A percentile compares a stretch with the other conserved stretches of the same genome.
phyloP scores from a whole-genome alignment of 2,797 vertebrate genomes.

The Acipenser oxyrinchus region DNA sequence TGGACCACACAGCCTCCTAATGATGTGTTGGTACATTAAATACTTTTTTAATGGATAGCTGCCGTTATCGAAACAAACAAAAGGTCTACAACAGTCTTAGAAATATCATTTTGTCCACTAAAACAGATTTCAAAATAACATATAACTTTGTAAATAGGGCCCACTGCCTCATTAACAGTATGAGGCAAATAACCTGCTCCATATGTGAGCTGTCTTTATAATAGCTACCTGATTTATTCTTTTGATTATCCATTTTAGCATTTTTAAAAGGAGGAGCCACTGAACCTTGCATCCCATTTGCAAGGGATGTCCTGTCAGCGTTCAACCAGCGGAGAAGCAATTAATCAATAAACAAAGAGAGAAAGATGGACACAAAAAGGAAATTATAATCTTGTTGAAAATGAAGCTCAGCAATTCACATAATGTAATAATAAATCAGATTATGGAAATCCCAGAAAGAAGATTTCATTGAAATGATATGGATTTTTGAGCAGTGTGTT shows the following conservation, averaged over 20 bases:
- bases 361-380: not conserved
- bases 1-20: no score
- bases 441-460: not conserved
- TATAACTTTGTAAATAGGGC: no score
- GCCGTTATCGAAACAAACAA: no score
- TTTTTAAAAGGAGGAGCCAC: not conserved
- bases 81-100: no score
- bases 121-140: no score
- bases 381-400: not conserved
- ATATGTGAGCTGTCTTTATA: not conserved
- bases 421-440: conserved; percentile 12
- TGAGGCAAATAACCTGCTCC: not conserved
- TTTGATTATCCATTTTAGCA: not conserved
- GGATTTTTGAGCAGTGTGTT: not conserved
- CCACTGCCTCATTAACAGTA: no score
- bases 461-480: not conserved
- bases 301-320: not conserved
- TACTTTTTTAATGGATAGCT: no score
- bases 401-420: not conserved
- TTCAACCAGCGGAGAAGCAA: not conserved
- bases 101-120: no score
- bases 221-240: not conserved
- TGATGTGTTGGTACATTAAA: no score
- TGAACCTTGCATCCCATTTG: not conserved
- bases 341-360: not conserved